Evolutionary conservation across 1,140 invertebrate genomes (phyloP), one percentile per base, ranked within the genome.

Genomic region (Hyles euphorbiae): DNA sequence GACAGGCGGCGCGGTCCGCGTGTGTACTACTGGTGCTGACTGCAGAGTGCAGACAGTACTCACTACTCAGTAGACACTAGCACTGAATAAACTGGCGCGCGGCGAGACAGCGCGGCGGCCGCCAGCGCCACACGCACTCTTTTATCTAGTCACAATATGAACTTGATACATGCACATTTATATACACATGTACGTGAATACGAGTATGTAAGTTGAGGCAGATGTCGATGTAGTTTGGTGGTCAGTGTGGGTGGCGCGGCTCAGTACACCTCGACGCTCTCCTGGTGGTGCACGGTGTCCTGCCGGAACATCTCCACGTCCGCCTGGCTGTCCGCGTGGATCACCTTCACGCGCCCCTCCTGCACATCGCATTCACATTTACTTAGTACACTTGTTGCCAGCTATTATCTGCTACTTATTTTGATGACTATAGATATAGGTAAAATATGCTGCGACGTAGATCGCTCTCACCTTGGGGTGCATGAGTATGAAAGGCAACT

Each of bases 401-500:
- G 2, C 2, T 22, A 2, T 2, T 22, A 22, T 22, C 22, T 1
- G 22, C 22, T 22, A 22, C 2, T 0, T 22, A 22, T n/a, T n/a
- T n/a, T n/a, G 2, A 22, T 22, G 0, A 22, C 22, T 1, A 22
- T 2, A 22, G 22, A 22, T 22, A 22, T 22, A 22, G 22, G 22
- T n/a, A n/a, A 22, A 22, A 22, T 2, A 2, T 22, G 22, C 22
- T 0, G 22, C 22, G 22, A 22, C 22, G 22, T 22, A 22, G 22
- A 22, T 22, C 22, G 22, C 22, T 22, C 22, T 10, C 9, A 93
- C 92, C 90, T 99, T 99, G 3, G 98, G 96, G 88, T 99, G 96
- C 94, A 99, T 99, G 47, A 99, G 87, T 48, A 99, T 97, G 88
- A 99, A 99, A 6, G 98, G 98, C 69, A 99, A 86, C 88, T 99